Percentiles rank a stretch among this genome's conserved stretches.
Conservation (phyloP, 2,113 vertebrate genomes). For the Tupaia tana region DNA sequence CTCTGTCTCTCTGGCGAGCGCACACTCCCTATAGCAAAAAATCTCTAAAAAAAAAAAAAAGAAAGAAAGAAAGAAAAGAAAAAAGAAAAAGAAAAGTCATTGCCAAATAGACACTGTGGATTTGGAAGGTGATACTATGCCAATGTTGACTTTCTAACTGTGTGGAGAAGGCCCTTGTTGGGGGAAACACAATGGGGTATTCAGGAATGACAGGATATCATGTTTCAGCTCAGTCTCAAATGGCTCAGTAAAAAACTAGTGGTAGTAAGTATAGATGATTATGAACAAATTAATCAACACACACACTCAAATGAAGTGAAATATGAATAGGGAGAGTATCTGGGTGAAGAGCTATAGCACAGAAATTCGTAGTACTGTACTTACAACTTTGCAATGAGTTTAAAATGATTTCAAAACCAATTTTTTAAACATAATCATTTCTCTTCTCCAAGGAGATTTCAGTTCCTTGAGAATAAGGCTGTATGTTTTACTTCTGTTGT, state of each 20-base stretch:
- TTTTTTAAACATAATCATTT: not conserved
- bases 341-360: not conserved
- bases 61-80: no score
- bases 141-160: not conserved
- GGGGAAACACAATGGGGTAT: not conserved
- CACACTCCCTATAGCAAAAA: no score
- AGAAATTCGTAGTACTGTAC: not conserved
- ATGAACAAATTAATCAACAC: not conserved
- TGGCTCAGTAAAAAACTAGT: not conserved
- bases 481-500: not conserved
- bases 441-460: not conserved
- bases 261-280: not conserved
- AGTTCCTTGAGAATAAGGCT: not conserved
- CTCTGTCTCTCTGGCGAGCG: no score
- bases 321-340: not conserved
- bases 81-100: not conserved
- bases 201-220: not conserved
- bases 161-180: not conserved
- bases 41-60: no score
- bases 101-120: not conserved
- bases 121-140: not conserved
- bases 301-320: not conserved
- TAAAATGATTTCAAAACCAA: conserved; percentile 35
- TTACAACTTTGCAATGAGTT: not conserved
- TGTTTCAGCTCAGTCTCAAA: not conserved